phyloP scores from a whole-genome alignment of 2,113 vertebrate species.

The Glaucomys volans region DNA sequence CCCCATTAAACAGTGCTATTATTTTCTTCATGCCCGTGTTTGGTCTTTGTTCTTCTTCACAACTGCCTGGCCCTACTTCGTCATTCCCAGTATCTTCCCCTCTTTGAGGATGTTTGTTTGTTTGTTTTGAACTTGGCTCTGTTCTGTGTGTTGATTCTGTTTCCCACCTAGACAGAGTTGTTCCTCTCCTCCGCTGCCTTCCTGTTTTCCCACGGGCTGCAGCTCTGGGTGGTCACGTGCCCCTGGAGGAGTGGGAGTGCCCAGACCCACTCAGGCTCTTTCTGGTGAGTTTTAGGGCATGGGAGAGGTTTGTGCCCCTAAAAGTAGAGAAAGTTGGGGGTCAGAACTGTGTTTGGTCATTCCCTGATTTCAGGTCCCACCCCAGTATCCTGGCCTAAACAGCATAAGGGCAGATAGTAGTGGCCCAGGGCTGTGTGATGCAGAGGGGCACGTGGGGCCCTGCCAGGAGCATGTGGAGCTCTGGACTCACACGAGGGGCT shows the following conservation, averaged over 20 bases:
- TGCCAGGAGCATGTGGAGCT: too few relatives aligned
- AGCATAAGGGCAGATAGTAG: too few relatives aligned
- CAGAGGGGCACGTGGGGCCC: too few relatives aligned
- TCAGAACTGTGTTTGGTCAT: background rate
- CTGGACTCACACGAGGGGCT: too few relatives aligned
- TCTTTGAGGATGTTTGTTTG: background rate
- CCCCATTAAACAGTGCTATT: background rate
- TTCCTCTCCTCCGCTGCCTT: background rate
- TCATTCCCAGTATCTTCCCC: background rate
- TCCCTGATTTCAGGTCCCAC: background rate
- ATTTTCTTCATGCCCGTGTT: background rate
- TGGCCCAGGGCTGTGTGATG: too few relatives aligned
- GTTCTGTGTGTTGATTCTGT: background rate
- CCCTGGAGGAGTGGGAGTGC: background rate
- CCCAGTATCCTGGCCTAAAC: fast-evolving
- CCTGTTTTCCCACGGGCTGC: background rate
- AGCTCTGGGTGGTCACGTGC: background rate
- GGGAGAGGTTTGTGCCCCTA: background rate
- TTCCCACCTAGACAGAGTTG: background rate
- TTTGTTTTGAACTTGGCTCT: background rate
- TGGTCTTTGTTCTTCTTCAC: background rate
- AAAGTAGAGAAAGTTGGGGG: background rate
- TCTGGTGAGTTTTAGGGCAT: background rate
- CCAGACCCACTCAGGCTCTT: background rate
- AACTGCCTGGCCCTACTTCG: background rate